phyloP scores from a whole-genome alignment of 2,113 vertebrate species.

The Callorhinus ursinus region DNA sequence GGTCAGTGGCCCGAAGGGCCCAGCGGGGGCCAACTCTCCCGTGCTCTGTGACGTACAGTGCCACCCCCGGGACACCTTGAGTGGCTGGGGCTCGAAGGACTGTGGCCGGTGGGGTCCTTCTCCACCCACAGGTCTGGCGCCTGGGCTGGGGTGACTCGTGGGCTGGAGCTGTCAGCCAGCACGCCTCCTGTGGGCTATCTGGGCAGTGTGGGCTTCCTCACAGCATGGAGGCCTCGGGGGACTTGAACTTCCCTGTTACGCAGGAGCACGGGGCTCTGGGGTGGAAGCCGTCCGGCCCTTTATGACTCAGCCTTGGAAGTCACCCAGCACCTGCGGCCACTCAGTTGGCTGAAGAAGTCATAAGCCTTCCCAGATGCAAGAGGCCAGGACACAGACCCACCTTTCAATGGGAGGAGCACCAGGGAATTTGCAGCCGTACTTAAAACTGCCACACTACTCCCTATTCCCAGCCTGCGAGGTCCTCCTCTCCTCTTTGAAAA shows the following conservation, averaged over 20 bases:
- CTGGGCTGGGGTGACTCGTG: accelerated
- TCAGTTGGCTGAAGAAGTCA: accelerated
- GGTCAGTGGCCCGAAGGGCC: neutral
- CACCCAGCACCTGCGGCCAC: accelerated
- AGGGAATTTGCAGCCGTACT: neutral
- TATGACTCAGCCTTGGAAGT: neutral
- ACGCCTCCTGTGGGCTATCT: accelerated
- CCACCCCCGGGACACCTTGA: accelerated
- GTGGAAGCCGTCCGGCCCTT: accelerated
- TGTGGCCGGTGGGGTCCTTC: accelerated
- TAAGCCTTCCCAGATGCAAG: accelerated
- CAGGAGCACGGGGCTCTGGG: accelerated
- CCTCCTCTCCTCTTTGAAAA: neutral
- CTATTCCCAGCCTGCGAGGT: accelerated
- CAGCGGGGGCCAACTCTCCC: accelerated
- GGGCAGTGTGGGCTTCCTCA: accelerated
- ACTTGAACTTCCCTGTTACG: accelerated
- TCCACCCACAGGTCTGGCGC: accelerated
- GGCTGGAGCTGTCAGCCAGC: accelerated
- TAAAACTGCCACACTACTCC: accelerated
- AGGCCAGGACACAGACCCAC: neutral
- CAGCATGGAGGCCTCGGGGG: neutral
- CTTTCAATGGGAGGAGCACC: accelerated
- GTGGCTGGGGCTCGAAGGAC: accelerated
- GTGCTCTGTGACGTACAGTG: accelerated